Evolutionary conservation across 2,888 invertebrate species (phyloP).

Genomic region (Leptinotarsa juncta): DNA sequence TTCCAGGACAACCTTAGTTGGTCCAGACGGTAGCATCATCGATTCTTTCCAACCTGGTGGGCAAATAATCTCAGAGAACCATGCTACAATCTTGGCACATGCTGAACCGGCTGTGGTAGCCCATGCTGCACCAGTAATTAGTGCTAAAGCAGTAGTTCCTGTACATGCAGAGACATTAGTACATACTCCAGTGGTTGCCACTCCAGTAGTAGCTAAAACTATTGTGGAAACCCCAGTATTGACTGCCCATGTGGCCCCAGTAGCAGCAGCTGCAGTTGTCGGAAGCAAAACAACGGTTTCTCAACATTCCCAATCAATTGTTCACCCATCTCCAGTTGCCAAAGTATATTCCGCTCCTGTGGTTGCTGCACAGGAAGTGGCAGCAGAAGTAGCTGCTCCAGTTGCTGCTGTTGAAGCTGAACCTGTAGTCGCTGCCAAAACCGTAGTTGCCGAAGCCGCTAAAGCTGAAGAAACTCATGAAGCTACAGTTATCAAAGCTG

Average conservation of each 20-base stretch:
- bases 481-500: background rate
- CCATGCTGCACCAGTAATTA: slow-evolving; percentile 29
- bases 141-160: background rate
- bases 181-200: slow-evolving; percentile 1
- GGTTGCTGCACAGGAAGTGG: slow-evolving; percentile 5
- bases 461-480: background rate
- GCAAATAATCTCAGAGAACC: slow-evolving; percentile 43
- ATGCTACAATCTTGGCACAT: slow-evolving; percentile 32
- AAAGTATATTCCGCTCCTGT: slow-evolving; percentile 26
- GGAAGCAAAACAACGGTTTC: slow-evolving; percentile 27
- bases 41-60: slow-evolving; percentile 49
- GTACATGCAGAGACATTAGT: background rate
- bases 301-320: slow-evolving; percentile 13
- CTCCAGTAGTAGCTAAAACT: background rate
- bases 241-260: slow-evolving; percentile 2
- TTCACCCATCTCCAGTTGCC: slow-evolving; percentile 22
- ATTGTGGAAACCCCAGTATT: slow-evolving; percentile 7
- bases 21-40: slow-evolving; percentile 56
- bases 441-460: slow-evolving; percentile 18
- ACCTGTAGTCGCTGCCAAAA: slow-evolving; percentile 16
- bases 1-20: slow-evolving; percentile 54
- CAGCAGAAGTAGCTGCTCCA: slow-evolving; percentile 18
- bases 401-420: slow-evolving; percentile 19
- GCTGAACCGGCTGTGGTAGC: slow-evolving; percentile 36
- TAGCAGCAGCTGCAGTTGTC: slow-evolving; percentile 13